Evolutionary conservation across 2,888 invertebrate genomes (phyloP).

Genomic region (Cryptophagus acutangulus): DNA sequence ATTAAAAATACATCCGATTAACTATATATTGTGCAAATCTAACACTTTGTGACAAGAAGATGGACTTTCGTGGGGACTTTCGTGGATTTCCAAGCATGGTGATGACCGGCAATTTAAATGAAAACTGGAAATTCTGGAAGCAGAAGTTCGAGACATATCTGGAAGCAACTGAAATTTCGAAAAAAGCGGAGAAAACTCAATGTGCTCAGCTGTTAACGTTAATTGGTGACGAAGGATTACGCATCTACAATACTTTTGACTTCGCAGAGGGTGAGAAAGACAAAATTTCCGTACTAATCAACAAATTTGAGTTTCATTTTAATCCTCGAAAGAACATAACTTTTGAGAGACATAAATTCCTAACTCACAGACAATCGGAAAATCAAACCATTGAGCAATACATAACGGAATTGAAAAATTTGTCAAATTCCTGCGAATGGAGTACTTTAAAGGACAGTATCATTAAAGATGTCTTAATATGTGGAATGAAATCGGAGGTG

Average conservation of each 20-base stretch:
- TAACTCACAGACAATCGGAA: conserved; percentile 7
- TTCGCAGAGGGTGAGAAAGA: background rate
- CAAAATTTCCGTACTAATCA: background rate
- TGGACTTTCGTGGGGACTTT: too few relatives aligned
- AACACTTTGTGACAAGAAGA: too few relatives aligned
- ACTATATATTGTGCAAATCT: too few relatives aligned
- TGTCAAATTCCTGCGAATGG: conserved; percentile 4
- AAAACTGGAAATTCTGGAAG: conserved; percentile 25
- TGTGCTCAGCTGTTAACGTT: background rate
- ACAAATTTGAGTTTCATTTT: conserved; percentile 5
- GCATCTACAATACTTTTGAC: conserved; percentile 4
- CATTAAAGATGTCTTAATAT: conserved; percentile 5
- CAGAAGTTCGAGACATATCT: conserved; percentile 4
- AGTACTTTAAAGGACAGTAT: conserved; percentile 4
- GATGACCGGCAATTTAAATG: conserved; percentile 10
- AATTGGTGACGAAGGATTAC: conserved; percentile 2
- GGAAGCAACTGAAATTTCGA: background rate
- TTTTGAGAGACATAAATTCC: conserved; percentile 12
- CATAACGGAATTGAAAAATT: conserved; percentile 11
- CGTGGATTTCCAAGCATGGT: conserved; percentile 8
- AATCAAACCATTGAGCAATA: conserved; percentile 11
- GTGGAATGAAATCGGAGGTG: conserved; percentile 6
- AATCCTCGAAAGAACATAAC: conserved; percentile 9
- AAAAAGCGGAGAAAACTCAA: background rate
- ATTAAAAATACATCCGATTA: too few relatives aligned